phyloP scores from a whole-genome alignment of 1,140 invertebrate genomes.

The Onthophagus taurus region DNA sequence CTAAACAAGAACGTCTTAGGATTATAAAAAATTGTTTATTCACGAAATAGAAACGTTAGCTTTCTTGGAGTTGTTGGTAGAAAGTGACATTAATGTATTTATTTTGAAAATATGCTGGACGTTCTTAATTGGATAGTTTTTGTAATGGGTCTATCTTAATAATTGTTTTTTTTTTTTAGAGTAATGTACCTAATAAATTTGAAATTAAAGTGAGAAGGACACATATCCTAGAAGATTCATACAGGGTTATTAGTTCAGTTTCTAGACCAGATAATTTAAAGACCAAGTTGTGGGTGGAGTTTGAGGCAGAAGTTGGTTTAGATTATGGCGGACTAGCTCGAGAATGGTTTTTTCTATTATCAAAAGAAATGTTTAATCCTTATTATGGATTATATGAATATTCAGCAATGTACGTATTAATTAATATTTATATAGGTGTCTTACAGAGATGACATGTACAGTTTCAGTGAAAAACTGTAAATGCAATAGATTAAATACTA shows the following conservation, averaged over 20 bases:
- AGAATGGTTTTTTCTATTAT: conserved; percentile 98
- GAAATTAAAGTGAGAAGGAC: conserved; percentile 88
- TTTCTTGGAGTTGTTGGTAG: no score
- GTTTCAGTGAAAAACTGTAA: no score
- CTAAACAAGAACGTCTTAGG: no score
- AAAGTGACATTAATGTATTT: no score
- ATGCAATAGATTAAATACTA: no score
- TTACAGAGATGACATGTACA: no score
- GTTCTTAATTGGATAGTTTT: no score
- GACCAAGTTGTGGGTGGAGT: conserved; percentile 97
- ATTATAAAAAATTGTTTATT: conserved; percentile 7
- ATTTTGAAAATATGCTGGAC: no score
- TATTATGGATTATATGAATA: conserved; percentile 99
- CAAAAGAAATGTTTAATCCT: conserved; percentile 99
- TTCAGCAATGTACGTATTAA: conserved; percentile 85
- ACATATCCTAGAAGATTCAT: conserved; percentile 94
- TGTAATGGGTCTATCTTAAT: neutral
- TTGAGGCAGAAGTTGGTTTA: conserved; percentile 92
- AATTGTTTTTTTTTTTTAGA: conserved; percentile 44
- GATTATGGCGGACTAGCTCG: conserved; percentile 96
- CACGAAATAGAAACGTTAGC: no score
- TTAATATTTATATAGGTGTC: no score
- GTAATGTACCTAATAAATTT: conserved; percentile 94
- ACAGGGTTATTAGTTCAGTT: conserved; percentile 79
- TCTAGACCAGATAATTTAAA: conserved; percentile 77